These are phyloP conservation scores for Caenorhabditis tropicalis DNA, from an alignment of 1,140 invertebrate species.

Conservation along the genomic window DNA sequence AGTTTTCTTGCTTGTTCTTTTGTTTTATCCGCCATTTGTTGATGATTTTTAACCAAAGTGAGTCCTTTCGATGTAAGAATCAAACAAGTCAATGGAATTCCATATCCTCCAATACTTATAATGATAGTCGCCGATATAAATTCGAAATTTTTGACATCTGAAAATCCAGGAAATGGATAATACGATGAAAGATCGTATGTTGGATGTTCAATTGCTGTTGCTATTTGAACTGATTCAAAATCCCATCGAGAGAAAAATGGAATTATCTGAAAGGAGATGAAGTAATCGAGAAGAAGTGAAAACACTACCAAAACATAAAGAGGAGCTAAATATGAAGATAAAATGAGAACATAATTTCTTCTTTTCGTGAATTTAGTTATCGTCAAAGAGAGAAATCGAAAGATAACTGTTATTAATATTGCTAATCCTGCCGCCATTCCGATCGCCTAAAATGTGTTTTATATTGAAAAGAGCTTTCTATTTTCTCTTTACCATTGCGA, in stretches of 20 bases:
- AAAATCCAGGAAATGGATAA: constrained; percentile 8
- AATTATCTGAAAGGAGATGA: not conserved
- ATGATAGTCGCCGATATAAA: not conserved
- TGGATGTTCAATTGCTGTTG: not conserved
- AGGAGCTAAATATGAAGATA: not conserved
- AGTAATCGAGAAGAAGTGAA: not conserved
- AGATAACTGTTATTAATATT: not conserved
- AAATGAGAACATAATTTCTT: not conserved
- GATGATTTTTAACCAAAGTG: not conserved
- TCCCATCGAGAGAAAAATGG: not conserved
- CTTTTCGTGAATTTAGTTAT: not conserved
- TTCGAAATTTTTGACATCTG: not conserved
- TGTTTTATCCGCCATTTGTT: not conserved
- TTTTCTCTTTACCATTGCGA: not conserved
- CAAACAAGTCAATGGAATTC: not conserved
- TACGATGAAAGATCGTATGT: not conserved
- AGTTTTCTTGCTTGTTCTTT: not conserved
- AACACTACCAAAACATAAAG: not conserved
- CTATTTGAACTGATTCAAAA: not conserved
- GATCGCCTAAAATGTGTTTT: not conserved
- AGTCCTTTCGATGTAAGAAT: not conserved
- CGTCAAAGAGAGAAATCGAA: not conserved
- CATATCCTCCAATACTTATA: not conserved
- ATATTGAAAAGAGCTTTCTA: too few species aligned
- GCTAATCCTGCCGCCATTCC: not conserved